Base-by-base conservation (phyloP, 1,140 invertebrate species). In the Plectrocnemia conspersa region DNA sequence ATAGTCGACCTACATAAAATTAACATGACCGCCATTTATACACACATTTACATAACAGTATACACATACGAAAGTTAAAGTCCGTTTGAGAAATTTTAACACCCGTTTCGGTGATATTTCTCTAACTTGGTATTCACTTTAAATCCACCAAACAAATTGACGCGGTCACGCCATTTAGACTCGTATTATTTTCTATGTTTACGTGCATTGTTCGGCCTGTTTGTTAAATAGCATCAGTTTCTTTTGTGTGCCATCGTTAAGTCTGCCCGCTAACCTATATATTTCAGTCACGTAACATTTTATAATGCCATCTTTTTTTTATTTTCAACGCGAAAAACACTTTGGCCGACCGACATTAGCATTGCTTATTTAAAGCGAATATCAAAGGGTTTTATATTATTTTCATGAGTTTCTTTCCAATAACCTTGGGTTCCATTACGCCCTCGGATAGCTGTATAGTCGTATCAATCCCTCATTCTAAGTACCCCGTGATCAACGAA, bases 281-380 rank as follows among this genome's bases (percentile, higher is more conserved):
- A 50, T 38, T 38, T 38, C 33, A 16, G 47, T 50, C 47, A 50
- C 47, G 47, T 50, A 50, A 50, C 21, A 50, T 38, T 50, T 50
- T 50, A 38, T 50, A 50, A 50, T 50, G 47, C 18, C 25, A 4
- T 33, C 2, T 19, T 27, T 50, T 16, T 50, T 38, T 9, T n/a
- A n/a, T n/a, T n/a, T n/a, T n/a, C 15, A 9, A 5, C 18, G 35
- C 11, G 18, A 38, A 16, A 38, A 38, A 38, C 7, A 16, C 35
- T 38, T 38, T n/a, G n/a, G 13, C 35, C 11, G 10, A 38, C 11
- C 27, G 27, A n/a, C 35, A 38, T 38, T 38, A 38, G 35, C 35
- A 38, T 38, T 13, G 35, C 11, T 38, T 38, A 38, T 38, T 38
- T 38, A 38, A 16, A 38, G 6, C 13, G 5, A 38, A 9, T 6